A percentile compares a stretch with the other conserved stretches of the same genome.
These are phyloP conservation scores for Takifugu flavidus DNA, from an alignment of 2,113 vertebrate species.

Conservation along the genomic window DNA sequence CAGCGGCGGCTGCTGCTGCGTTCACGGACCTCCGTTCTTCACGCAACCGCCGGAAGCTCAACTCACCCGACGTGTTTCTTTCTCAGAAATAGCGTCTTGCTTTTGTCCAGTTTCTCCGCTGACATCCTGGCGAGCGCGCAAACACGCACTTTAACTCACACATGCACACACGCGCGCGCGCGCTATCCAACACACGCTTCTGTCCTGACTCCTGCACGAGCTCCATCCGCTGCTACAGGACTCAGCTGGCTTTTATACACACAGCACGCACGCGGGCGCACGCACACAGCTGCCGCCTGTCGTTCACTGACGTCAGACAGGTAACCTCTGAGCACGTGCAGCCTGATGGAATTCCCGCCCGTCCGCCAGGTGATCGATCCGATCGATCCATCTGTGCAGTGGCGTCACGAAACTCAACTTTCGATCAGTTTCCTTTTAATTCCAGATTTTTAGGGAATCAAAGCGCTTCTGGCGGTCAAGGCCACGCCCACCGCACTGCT, in stretches of 20 bases:
- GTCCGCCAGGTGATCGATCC: too few species aligned
- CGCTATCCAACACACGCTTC: neutral
- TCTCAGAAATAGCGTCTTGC: conserved; percentile 82
- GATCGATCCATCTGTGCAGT: too few species aligned
- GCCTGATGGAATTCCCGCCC: too few species aligned
- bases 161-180: neutral
- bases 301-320: neutral
- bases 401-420: too few species aligned
- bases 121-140: conserved; percentile 50
- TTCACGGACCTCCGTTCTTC: neutral
- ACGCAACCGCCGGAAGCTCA: neutral
- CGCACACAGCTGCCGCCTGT: neutral
- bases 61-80: conserved; percentile 87
- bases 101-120: conserved; percentile 76
- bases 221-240: too few species aligned
- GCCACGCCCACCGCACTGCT: too few species aligned
- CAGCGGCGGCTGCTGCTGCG: neutral
- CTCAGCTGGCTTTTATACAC: neutral
- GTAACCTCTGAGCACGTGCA: neutral
- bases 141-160: neutral
- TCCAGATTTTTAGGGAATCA: too few species aligned
- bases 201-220: too few species aligned
- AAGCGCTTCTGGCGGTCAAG: too few species aligned
- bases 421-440: too few species aligned
- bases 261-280: neutral